phyloP scores from a whole-genome alignment of 2,113 vertebrate genomes.

The Paradoxurus hermaphroditus region DNA sequence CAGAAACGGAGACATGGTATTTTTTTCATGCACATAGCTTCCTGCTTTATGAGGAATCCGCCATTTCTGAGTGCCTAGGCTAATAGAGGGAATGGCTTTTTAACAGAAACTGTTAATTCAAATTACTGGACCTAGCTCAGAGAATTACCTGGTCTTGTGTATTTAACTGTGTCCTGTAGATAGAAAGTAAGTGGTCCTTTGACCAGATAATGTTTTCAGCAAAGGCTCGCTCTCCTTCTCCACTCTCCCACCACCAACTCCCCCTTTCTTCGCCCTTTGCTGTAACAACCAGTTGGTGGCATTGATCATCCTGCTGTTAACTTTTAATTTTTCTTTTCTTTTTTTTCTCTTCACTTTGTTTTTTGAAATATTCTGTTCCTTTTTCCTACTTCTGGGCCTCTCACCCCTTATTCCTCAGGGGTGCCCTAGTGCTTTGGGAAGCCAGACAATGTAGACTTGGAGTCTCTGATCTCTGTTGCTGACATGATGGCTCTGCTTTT shows the following conservation, averaged over 20 bases:
- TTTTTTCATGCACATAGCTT: neutral
- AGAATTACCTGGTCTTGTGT: neutral
- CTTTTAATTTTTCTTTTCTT: neutral
- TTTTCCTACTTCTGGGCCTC: neutral
- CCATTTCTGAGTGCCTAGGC: slow-evolving; percentile 17
- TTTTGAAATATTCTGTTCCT: neutral
- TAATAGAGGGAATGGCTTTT: neutral
- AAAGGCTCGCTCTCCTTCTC: no score
- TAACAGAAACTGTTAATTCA: neutral
- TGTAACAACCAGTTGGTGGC: neutral
- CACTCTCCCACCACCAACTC: accelerated
- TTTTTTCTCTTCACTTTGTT: neutral
- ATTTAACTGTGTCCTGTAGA: neutral
- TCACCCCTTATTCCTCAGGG: neutral
- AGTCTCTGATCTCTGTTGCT: neutral
- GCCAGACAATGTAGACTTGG: neutral
- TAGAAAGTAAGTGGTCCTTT: neutral
- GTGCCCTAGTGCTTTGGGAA: neutral
- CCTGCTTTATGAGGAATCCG: slow-evolving; percentile 25
- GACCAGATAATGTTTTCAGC: neutral
- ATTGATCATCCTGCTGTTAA: neutral
- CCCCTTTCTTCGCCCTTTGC: accelerated
- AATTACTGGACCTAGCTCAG: neutral
- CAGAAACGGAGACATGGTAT: neutral
- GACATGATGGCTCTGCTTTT: slow-evolving; percentile 26